Evolutionary conservation across 1,140 invertebrate genomes (phyloP), one percentile per base, ranked within the genome.

Genomic region (Oryctes rhinoceros): DNA sequence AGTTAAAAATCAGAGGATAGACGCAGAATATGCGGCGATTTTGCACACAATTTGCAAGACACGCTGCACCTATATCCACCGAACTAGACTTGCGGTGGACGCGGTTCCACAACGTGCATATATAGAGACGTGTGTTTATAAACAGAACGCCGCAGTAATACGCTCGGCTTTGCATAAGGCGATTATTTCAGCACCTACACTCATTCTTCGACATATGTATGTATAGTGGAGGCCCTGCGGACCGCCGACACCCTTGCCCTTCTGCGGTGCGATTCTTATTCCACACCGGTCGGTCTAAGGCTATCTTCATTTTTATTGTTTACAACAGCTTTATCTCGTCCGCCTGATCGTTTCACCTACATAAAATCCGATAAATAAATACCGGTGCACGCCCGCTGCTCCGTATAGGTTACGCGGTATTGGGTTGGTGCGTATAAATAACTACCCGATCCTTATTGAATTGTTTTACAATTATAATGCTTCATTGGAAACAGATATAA

Each of bases 1-100:
- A 1, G 20, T 6, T 35, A 35, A 9, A 67, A 30, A 67, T 30
- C 6, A 9, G 0, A 24, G 53, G 13, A 62, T 2, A 30, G 65
- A 18, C 24, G 18, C 82, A 81, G 77, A 81, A 84, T 81, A 83
- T 84, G 83, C 83, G 7, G 24, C 24, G 85, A 86, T 85, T 86
- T 85, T 86, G 85, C 85, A 86, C 85, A 86, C 85, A 86, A 86
- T 86, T 86, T 86, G 85, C 84, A 85, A 82, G 82, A 82, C 82
- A 84, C 81, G 78, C 79, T 15, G n/a, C n/a, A 53, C 13, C 49
- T 53, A 53, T 44, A 44, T 44, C 39, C 59, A 48, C 77, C 77
- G 79, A 83, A 83, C 30, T 78, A 53, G 47, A 53, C 20, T 78
- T 53, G 76, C 47, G 13, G 48, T 30, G 44, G 11, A 39, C 9